Conservation (phyloP, 2,113 vertebrate genomes). For the Poeciliopsis retropinna region DNA sequence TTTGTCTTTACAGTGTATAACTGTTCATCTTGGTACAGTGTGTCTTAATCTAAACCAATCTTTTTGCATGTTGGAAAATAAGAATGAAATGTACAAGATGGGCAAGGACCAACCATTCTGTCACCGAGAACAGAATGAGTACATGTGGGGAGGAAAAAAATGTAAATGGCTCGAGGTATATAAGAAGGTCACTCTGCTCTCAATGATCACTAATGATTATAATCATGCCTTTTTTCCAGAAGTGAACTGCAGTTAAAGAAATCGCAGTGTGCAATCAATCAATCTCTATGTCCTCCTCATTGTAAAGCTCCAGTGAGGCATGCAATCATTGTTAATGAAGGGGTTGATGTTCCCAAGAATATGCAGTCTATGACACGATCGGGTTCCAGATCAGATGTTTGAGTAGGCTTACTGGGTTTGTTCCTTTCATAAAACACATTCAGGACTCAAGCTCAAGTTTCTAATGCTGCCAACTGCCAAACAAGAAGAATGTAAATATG, state of each 20-base stretch:
- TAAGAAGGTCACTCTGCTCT: slow-evolving; percentile 29
- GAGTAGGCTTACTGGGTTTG: background rate
- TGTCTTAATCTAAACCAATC: slow-evolving; percentile 7
- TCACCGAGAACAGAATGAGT: slow-evolving; percentile 13
- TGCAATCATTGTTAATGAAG: slow-evolving; percentile 24
- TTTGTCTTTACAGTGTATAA: background rate
- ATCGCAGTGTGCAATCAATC: background rate
- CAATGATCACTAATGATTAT: slow-evolving; percentile 18
- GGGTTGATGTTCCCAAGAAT: background rate
- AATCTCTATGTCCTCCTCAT: background rate
- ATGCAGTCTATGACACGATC: background rate
- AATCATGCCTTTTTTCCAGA: slow-evolving; percentile 19
- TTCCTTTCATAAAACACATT: background rate
- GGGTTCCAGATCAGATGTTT: slow-evolving; percentile 2
- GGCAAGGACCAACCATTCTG: slow-evolving; percentile 14
- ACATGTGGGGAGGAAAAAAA: slow-evolving; percentile 18
- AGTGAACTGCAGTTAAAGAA: slow-evolving; percentile 4
- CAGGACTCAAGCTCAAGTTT: background rate
- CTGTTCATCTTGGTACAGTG: slow-evolving; percentile 8
- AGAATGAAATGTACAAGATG: slow-evolving; percentile 10
- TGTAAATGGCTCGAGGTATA: slow-evolving; percentile 6
- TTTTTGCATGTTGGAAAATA: slow-evolving; percentile 24
- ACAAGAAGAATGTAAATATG: no score
- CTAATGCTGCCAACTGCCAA: no score
- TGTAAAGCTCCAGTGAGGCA: slow-evolving; percentile 4